These are phyloP conservation scores for Thereva unica DNA, from an alignment of 2,888 invertebrate species.

Conservation along the genomic window DNA sequence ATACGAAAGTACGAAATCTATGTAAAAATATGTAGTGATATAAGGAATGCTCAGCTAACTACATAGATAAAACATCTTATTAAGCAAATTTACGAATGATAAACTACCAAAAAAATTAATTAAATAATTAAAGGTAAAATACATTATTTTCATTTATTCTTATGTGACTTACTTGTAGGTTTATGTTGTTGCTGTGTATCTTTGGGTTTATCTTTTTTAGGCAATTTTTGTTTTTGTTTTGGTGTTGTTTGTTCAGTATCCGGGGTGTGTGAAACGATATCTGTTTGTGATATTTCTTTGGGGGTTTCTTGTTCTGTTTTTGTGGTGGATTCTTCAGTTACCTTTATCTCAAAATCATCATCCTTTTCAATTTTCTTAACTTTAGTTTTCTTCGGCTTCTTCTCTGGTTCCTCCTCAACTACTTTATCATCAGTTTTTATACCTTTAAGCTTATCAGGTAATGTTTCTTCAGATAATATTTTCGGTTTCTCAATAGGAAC, in stretches of 20 bases:
- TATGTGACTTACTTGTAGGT: constrained; percentile 59
- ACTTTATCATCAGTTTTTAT: constrained; percentile 48
- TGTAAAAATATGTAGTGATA: no score
- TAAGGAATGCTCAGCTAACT: no score
- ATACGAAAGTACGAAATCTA: no score
- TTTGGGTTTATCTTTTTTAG: constrained; percentile 56
- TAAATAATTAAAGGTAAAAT: no score
- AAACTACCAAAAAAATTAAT: no score
- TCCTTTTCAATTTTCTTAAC: constrained; percentile 48
- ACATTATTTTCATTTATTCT: no score
- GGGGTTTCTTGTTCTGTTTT: constrained; percentile 44
- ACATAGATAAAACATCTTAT: no score
- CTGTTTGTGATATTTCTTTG: constrained; percentile 45
- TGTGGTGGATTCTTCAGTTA: constrained; percentile 43
- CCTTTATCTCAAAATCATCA: constrained; percentile 44
- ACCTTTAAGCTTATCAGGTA: constrained; percentile 48
- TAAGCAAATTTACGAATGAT: no score
- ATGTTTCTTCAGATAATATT: constrained; percentile 49
- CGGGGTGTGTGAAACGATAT: constrained; percentile 49
- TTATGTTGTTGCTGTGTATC: constrained; percentile 52
- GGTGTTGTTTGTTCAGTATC: constrained; percentile 58
- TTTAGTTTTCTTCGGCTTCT: constrained; percentile 51
- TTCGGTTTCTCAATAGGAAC: constrained; percentile 40
- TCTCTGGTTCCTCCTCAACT: constrained; percentile 47
- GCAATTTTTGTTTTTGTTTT: constrained; percentile 49